A percentile compares a stretch with the other conserved stretches of the same genome.
These are phyloP conservation scores for Climacteris rufus DNA, from an alignment of 2,113 vertebrate species.

Conservation along the genomic window DNA sequence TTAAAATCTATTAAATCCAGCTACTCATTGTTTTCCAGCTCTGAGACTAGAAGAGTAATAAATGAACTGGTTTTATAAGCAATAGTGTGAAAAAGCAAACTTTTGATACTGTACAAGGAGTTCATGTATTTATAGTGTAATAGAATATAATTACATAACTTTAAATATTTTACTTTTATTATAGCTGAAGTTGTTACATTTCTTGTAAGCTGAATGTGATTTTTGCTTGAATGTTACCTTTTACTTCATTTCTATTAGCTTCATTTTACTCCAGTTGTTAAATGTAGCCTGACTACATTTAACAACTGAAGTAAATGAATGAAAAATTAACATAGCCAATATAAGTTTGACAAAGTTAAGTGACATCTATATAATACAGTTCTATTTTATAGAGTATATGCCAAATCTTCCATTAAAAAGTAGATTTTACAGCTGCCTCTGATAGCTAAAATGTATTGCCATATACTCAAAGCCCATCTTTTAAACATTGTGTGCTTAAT, in stretches of 20 bases:
- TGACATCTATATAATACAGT: not conserved
- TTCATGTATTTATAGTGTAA: not conserved
- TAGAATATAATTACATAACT: not conserved
- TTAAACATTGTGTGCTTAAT: slow-evolving; percentile 36
- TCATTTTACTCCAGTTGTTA: not conserved
- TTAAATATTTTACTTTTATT: not conserved
- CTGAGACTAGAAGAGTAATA: not conserved
- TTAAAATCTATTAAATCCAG: not conserved
- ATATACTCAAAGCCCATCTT: not conserved
- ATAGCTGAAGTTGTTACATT: not conserved
- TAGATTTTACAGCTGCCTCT: slow-evolving; percentile 14
- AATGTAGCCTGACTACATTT: not conserved
- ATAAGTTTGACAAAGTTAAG: slow-evolving; percentile 1
- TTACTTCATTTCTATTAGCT: not conserved
- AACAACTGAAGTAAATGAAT: not conserved
- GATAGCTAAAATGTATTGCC: slow-evolving; percentile 12
- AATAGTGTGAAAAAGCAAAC: not conserved
- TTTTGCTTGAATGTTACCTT: slow-evolving; percentile 1
- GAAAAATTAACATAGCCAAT: slow-evolving; percentile 18
- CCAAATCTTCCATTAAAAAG: not conserved
- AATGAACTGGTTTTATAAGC: not conserved
- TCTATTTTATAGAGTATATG: not conserved
- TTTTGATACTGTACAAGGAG: not conserved
- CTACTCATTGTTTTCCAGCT: not conserved
- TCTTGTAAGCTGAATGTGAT: not conserved